phyloP scores from a whole-genome alignment of 2,888 invertebrate genomes.

The Gymnocheta viridis region DNA sequence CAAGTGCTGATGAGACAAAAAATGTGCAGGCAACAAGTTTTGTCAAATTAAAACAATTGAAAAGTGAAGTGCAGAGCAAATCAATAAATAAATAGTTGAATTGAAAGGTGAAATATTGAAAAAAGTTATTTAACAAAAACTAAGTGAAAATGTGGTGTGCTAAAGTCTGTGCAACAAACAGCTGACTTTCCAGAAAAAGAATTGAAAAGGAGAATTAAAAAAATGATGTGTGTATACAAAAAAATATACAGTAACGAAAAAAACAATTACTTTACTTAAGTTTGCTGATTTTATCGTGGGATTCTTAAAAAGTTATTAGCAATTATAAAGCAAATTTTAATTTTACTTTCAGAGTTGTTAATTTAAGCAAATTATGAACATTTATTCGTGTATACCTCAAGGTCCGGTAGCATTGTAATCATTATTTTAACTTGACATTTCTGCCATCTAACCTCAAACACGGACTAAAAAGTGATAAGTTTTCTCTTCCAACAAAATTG shows the following conservation, averaged over 20 bases:
- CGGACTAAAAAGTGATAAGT: constrained; percentile 62
- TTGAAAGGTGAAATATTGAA: not conserved
- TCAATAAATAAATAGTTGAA: not conserved
- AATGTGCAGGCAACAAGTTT: constrained; percentile 47
- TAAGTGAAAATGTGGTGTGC: constrained; percentile 37
- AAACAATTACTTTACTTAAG: not conserved
- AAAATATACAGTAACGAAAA: not conserved
- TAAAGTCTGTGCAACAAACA: constrained; percentile 6
- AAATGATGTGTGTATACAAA: not conserved
- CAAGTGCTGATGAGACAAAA: constrained; percentile 30
- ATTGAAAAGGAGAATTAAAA: not conserved
- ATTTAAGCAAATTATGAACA: constrained; percentile 6
- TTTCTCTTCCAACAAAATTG: constrained; percentile 60
- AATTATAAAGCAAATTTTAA: constrained; percentile 23
- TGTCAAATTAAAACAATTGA: not conserved
- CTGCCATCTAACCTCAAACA: constrained; percentile 69
- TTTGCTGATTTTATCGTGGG: constrained; percentile 15
- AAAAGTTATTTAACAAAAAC: not conserved
- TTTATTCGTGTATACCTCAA: not conserved
- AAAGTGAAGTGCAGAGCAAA: not conserved
- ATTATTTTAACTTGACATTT: constrained; percentile 58
- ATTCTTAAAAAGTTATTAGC: not conserved
- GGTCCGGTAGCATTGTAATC: constrained; percentile 38
- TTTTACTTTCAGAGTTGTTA: constrained; percentile 46
- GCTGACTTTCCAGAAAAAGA: not conserved